Base-by-base conservation (phyloP, 2,888 invertebrate genomes). In the Calliphora vomitoria region DNA sequence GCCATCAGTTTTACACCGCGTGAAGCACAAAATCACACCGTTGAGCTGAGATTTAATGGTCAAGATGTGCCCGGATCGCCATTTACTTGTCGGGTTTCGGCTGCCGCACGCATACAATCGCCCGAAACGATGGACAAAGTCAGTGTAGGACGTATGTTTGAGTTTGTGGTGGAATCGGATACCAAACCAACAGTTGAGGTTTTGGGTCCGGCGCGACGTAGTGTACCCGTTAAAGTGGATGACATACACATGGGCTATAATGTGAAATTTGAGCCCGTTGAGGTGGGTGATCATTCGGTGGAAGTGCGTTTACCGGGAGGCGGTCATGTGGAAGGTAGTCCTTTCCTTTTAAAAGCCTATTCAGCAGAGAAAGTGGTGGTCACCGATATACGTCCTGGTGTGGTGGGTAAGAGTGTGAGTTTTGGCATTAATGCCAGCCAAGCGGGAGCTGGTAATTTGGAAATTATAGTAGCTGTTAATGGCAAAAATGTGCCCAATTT, bases 401-500 rank as follows among this genome's bases (percentile, higher is more conserved):
- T 97, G 50, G 98, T 99, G 31, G 98, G 98, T 18, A 97, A 98
- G 93, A 98, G 98, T 8, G 97, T 98, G 5, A 98, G 98, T 86
- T 99, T 99, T 92, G 98, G 97, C 90, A 99, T 99, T 95, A 96
- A 96, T 91, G 96, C 96, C 72, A 96, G 96, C 0, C 96, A 96
- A 92, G 96, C 96, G 25, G 98, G 99, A 88, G 98, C 99, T 71
- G 99, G 99, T 35, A 99, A 99, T 94, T 95, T 99, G 92, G 99
- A 99, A 94, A 99, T 99, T 79, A 99, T 99, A 87, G 99, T 99
- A 0, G 98, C 99, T 0, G 98, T 99, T 2, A 98, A 97, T 91
- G 98, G 98, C 15, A 96, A 98, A 91, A 99, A 99, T 94, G 99
- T 99, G 18, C 99, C 99, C 11, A 99, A 99, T 94, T 99, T 98